Evolutionary conservation across 2,888 invertebrate genomes (phyloP).

Genomic region (Baronia brevicornis): DNA sequence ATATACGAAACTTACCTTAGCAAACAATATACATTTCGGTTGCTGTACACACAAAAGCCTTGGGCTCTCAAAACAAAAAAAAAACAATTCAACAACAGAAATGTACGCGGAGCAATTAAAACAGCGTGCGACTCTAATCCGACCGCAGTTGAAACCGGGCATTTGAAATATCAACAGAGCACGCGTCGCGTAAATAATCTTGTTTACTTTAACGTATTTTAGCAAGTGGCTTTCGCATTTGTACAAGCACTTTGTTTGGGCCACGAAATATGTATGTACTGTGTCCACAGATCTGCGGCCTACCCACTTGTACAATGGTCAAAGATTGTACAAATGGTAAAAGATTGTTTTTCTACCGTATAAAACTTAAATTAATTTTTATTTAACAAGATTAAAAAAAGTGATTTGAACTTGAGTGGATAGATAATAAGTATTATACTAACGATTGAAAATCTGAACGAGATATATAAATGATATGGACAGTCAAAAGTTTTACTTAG

Average conservation of each 20-base stretch:
- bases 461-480: no score
- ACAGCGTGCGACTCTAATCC: conserved; percentile 18
- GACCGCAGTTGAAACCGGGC: conserved; percentile 22
- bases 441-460: no score
- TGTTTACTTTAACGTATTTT: conserved; percentile 23
- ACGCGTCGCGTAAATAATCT: conserved; percentile 30
- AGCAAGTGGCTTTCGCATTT: conserved; percentile 14
- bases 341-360: no score
- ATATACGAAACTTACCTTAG: conserved; percentile 3
- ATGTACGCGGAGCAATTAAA: conserved; percentile 8
- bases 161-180: conserved; percentile 36
- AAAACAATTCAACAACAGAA: conserved; percentile 12
- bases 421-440: no score
- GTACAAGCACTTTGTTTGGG: conserved; percentile 5
- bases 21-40: conserved; percentile 10
- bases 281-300: conserved; percentile 7
- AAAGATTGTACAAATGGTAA: no score
- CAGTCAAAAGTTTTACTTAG: no score
- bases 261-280: conserved; percentile 8
- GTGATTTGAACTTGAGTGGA: no score
- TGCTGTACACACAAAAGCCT: conserved; percentile 4
- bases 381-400: no score
- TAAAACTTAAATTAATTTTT: no score
- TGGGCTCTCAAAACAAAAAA: conserved; percentile 12
- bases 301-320: conserved; percentile 5